phyloP scores from a whole-genome alignment of 2,888 invertebrate species.

The Pocota personata region DNA sequence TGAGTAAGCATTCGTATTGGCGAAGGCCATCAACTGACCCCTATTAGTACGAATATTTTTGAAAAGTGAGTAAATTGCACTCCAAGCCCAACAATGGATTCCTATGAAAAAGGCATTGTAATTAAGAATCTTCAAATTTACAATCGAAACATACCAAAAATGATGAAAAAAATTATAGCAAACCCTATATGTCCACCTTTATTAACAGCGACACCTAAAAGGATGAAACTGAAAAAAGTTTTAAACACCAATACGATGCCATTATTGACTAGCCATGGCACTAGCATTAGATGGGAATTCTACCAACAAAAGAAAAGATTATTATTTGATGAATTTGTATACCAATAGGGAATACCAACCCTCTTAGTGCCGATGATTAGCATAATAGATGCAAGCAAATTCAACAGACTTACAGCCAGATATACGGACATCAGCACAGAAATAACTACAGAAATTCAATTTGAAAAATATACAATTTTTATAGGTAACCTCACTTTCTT shows the following conservation, averaged over 20 bases:
- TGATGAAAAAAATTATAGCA: not conserved
- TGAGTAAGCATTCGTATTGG: no score
- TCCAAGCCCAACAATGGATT: conserved; percentile 4
- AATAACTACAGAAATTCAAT: not conserved
- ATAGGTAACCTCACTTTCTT: not conserved
- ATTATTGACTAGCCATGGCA: conserved; percentile 50
- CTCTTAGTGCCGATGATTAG: conserved; percentile 3
- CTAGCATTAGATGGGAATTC: conserved; percentile 18
- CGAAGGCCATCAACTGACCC: not conserved
- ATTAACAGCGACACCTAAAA: not conserved
- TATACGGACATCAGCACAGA: not conserved
- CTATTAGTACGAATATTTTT: conserved; percentile 8
- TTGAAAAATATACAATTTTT: not conserved
- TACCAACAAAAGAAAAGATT: not conserved
- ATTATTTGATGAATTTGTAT: not conserved
- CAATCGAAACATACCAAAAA: conserved; percentile 7
- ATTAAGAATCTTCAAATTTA: not conserved
- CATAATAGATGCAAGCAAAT: not conserved
- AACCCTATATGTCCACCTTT: not conserved
- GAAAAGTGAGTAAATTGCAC: conserved; percentile 28
- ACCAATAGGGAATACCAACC: not conserved
- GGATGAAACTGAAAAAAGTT: not conserved
- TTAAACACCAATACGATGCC: not conserved
- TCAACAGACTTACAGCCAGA: not conserved
- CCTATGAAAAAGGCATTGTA: not conserved